phyloP scores from a whole-genome alignment of 2,113 vertebrate species.

The Zosterops borbonicus region DNA sequence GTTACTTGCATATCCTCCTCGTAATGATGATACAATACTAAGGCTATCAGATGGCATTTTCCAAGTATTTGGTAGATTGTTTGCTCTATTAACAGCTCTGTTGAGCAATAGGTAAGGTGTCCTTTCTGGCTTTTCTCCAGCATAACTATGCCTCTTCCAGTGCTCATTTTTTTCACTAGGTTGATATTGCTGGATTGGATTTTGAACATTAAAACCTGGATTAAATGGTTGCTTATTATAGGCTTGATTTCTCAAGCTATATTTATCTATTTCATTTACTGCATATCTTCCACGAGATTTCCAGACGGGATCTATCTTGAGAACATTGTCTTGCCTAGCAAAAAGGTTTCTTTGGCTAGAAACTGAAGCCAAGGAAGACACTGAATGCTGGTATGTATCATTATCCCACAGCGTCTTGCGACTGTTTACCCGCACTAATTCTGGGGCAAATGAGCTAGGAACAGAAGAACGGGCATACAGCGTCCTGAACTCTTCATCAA shows the following conservation, averaged over 20 bases:
- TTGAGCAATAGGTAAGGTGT: constrained; percentile 73
- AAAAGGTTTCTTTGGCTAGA: constrained; percentile 79
- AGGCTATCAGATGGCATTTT: constrained; percentile 81
- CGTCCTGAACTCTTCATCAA: constrained; percentile 94
- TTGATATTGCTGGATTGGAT: constrained; percentile 73
- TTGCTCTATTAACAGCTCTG: constrained; percentile 65
- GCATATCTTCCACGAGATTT: constrained; percentile 79
- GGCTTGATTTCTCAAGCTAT: constrained; percentile 59
- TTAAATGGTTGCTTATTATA: constrained; percentile 71
- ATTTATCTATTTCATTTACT: constrained; percentile 74
- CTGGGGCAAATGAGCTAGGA: constrained; percentile 74
- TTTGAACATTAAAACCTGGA: constrained; percentile 72
- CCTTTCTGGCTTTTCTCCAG: constrained; percentile 86
- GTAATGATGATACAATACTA: constrained; percentile 69
- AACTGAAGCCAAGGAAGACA: constrained; percentile 76
- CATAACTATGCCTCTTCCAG: constrained; percentile 94
- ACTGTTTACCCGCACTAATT: constrained; percentile 66
- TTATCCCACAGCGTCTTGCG: constrained; percentile 71
- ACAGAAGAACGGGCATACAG: constrained; percentile 88
- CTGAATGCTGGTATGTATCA: constrained; percentile 68
- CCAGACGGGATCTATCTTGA: constrained; percentile 80
- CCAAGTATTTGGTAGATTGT: constrained; percentile 75
- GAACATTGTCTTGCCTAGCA: constrained; percentile 78
- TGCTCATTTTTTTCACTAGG: constrained; percentile 77
- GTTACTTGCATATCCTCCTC: constrained; percentile 68